A percentile compares a stretch with the other conserved stretches of the same genome.
phyloP scores from a whole-genome alignment of 2,797 vertebrate genomes.

The Ceryle rudis region DNA sequence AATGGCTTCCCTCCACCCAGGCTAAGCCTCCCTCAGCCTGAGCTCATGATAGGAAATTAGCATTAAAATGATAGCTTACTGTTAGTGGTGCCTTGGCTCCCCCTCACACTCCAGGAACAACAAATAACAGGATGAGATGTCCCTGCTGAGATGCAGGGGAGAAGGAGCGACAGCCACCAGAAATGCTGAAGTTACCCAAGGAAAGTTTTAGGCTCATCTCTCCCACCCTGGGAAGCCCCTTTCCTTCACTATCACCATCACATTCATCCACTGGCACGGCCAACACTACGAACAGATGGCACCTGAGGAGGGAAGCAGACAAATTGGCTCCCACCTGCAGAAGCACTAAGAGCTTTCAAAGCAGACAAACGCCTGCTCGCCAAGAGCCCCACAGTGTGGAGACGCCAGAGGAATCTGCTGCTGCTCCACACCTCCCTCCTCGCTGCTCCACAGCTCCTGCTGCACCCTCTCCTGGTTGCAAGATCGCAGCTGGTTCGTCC shows the following conservation, averaged over 20 bases:
- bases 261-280: background rate
- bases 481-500: background rate
- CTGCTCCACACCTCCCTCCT: background rate
- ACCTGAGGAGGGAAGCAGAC: constrained; percentile 59
- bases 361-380: background rate
- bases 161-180: background rate
- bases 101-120: constrained; percentile 53
- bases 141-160: constrained; percentile 15
- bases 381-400: background rate
- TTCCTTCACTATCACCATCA: background rate
- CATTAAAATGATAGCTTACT: constrained; percentile 67
- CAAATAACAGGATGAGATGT: constrained; percentile 72
- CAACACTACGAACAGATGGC: constrained; percentile 20
- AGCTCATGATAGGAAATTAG: constrained; percentile 63
- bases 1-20: background rate
- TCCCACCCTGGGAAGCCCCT: background rate
- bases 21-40: constrained; percentile 31
- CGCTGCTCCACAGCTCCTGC: background rate
- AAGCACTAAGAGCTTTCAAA: constrained; percentile 33
- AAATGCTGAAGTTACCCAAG: background rate
- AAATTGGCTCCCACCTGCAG: constrained; percentile 61
- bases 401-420: background rate
- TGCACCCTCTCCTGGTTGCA: background rate
- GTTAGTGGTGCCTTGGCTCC: constrained; percentile 65
- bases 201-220: background rate